Base-by-base conservation (phyloP, 2,888 invertebrate species). In the Leptinotarsa peninsularis region DNA sequence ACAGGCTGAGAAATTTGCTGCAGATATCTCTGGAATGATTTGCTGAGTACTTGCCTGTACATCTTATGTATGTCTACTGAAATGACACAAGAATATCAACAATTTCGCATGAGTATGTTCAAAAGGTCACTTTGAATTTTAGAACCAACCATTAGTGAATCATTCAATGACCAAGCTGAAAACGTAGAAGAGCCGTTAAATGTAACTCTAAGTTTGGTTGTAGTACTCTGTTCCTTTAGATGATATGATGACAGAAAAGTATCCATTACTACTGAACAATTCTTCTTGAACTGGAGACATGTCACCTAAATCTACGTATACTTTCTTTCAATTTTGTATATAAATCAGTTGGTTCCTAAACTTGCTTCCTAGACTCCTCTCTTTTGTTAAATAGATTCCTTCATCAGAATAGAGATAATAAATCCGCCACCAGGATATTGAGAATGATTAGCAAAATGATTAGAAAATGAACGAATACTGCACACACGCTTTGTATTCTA, bases 61-160 rank as follows among this genome's bases (percentile, higher is more conserved):
- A 68, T 68, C 27, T 21, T 23, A 27, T 33, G 27, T 23, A 68
- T 52, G 7, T 68, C 54, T 27, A 52, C 68, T 27, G 68, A 49
- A 23, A 68, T n/a, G 14, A 50, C 50, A 17, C 4, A 17, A 4
- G 50, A 4, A 17, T 50, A 50, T 15, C 13, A 13, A 10, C 14
- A 17, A 50, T 14, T 50, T 17, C 14, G 50, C 7, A 50, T 50
- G 4, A 50, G 17, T 4, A 50, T 17, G 17, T 50, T 17, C 14
- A 50, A 14, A 50, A 50, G 50, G 17, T 17, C 14, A 17, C 50
- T 50, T 13, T 17, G 50, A 17, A 50, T 50, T 50, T 50, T 3
- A 50, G 14, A 13, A 50, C 50, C 14, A 13, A 17, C 17, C 17
- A 50, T 50, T 17, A 17, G 17, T 17, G 17, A 10, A 50, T 50